phyloP scores from a whole-genome alignment of 2,113 vertebrate genomes.

The Mormyrus lacerda region DNA sequence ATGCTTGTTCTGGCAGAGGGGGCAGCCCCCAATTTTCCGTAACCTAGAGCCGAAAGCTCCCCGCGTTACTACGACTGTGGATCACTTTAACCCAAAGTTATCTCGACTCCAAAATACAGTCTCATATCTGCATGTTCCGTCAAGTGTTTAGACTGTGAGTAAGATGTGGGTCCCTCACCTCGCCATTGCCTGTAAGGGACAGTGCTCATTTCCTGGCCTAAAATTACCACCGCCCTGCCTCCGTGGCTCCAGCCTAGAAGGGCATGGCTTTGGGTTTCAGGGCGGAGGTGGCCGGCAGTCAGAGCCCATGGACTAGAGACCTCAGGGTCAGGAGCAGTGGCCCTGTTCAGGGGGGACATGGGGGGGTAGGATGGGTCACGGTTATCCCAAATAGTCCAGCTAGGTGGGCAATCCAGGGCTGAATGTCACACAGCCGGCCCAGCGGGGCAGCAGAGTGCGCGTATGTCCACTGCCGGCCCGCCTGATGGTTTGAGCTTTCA shows the following conservation, averaged over 20 bases:
- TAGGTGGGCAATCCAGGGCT: neutral
- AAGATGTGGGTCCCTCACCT: neutral
- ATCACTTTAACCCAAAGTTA: conserved; percentile 10
- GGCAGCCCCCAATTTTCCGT: neutral
- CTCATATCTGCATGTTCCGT: neutral
- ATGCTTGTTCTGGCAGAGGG: neutral
- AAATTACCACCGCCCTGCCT: neutral
- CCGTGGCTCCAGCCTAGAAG: neutral
- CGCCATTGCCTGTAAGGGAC: neutral
- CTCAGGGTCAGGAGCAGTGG: conserved; percentile 23
- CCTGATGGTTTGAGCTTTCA: conserved; percentile 18
- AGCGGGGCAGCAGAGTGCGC: neutral
- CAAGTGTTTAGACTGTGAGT: neutral
- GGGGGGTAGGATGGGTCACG: neutral
- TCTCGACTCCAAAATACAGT: neutral
- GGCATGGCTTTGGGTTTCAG: conserved; percentile 40
- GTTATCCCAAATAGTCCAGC: neutral
- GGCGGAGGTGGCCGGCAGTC: conserved; percentile 55
- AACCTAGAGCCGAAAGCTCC: neutral
- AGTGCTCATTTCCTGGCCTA: neutral
- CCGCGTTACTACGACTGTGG: neutral
- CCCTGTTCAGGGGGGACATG: conserved; percentile 18
- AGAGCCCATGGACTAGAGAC: conserved; percentile 20
- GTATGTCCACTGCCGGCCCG: conserved; percentile 3
- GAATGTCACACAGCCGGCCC: neutral